Percentiles rank a stretch among this genome's conserved stretches.
Conservation (phyloP, 1,140 invertebrate genomes). For the Ditylenchus dipsaci region DNA sequence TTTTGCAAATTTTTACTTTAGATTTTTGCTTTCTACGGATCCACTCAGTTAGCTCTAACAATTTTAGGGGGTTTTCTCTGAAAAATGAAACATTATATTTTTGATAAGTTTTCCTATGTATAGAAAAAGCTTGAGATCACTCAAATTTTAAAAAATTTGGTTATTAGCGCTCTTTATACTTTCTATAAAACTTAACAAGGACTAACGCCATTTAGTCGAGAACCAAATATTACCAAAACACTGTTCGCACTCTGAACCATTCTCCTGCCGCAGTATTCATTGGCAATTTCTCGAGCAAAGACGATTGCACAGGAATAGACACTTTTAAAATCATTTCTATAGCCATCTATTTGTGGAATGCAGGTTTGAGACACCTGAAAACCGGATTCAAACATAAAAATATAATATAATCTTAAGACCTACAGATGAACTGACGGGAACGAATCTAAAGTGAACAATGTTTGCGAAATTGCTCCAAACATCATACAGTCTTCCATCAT, state of each 20-base stretch:
- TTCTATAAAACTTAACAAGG: too few relatives aligned
- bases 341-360: slow-evolving; percentile 38
- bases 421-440: slow-evolving; percentile 35
- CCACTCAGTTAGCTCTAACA: too few relatives aligned
- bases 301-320: slow-evolving; percentile 47
- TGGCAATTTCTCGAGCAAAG: slow-evolving; percentile 37
- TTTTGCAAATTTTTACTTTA: too few relatives aligned
- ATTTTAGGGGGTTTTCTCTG: too few relatives aligned
- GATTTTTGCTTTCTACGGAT: too few relatives aligned
- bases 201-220: too few relatives aligned
- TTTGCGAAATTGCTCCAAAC: slow-evolving; percentile 37
- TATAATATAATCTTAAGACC: neutral
- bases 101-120: too few relatives aligned
- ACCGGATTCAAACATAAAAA: slow-evolving; percentile 3
- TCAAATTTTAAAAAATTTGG: too few relatives aligned
- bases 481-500: slow-evolving; percentile 47
- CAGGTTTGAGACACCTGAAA: slow-evolving; percentile 43
- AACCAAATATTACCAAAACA: slow-evolving; percentile 24
- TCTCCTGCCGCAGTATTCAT: slow-evolving; percentile 20
- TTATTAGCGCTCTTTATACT: too few relatives aligned
- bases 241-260: slow-evolving; percentile 39
- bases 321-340: slow-evolving; percentile 27
- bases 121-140: too few relatives aligned
- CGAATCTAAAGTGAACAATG: slow-evolving; percentile 38
- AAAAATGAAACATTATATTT: too few relatives aligned